These are phyloP conservation scores for Spinus pinus DNA, from an alignment of 2,797 vertebrate species.

Conservation along the genomic window DNA sequence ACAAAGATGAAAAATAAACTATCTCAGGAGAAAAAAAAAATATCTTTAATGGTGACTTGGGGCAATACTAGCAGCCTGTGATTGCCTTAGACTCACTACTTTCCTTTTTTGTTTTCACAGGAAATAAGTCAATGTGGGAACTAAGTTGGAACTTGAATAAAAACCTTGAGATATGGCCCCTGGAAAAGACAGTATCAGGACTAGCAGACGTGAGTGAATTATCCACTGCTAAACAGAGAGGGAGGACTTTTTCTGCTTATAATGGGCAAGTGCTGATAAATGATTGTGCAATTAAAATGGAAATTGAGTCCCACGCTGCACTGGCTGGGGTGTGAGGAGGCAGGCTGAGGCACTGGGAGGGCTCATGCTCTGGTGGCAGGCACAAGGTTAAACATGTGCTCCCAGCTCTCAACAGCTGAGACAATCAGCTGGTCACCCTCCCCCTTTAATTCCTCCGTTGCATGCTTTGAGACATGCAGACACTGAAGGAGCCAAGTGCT, in stretches of 20 bases:
- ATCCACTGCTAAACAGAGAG: not conserved
- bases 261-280: constrained; percentile 7
- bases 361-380: not conserved
- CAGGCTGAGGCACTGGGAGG: accelerated
- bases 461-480: not conserved
- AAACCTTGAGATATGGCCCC: not conserved
- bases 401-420: not conserved
- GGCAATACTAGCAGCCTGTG: not conserved
- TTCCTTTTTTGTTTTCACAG: not conserved
- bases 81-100: not conserved
- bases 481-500: not conserved
- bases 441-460: not conserved
- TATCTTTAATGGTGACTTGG: not conserved
- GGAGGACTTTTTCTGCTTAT: constrained; percentile 13
- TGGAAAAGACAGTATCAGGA: not conserved
- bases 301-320: not conserved
- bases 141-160: not conserved
- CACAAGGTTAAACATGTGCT: not conserved
- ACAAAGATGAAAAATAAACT: not conserved
- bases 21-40: not conserved
- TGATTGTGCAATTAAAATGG: constrained; percentile 23
- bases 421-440: not conserved
- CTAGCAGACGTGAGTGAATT: not conserved
- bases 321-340: not conserved
- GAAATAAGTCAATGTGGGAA: not conserved